phyloP scores from a whole-genome alignment of 2,888 invertebrate species.

The Lasioglossum calceatum region DNA sequence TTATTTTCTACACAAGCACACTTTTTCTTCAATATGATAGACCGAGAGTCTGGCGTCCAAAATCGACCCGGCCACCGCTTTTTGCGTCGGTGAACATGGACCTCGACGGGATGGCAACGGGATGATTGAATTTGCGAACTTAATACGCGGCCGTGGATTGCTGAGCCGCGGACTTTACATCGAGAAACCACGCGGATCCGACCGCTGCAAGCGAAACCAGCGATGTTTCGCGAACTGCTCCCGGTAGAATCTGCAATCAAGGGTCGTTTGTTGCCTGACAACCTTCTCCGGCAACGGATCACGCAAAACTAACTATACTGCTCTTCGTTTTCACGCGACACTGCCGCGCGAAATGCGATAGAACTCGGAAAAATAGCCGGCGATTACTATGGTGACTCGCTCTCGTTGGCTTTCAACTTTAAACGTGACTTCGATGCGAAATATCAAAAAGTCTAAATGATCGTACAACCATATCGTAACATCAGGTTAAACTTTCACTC shows the following conservation, averaged over 20 bases:
- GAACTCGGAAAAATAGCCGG: not conserved
- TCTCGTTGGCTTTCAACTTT: not conserved
- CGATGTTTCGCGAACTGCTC: not conserved
- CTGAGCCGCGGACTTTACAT: not conserved
- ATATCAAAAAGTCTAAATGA: not conserved
- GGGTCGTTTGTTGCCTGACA: not conserved
- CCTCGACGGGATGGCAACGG: not conserved
- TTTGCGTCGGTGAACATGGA: not conserved
- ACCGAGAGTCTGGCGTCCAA: not conserved
- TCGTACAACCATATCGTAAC: not conserved
- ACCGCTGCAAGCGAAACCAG: not conserved
- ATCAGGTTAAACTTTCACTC: too few species aligned
- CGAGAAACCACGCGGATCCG: not conserved
- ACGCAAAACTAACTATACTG: not conserved
- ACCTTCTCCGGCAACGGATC: not conserved
- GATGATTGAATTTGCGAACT: not conserved
- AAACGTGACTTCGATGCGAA: not conserved
- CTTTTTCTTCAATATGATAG: not conserved
- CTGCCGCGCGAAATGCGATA: slow-evolving; percentile 1
- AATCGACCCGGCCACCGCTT: not conserved
- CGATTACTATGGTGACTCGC: not conserved
- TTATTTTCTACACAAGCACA: too few species aligned
- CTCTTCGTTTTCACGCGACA: slow-evolving; percentile 1
- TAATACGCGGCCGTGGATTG: not conserved
- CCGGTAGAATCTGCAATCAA: not conserved